These are phyloP conservation scores for Styela plicata DNA, from an alignment of 23 tunicate species.

Conservation along the genomic window DNA sequence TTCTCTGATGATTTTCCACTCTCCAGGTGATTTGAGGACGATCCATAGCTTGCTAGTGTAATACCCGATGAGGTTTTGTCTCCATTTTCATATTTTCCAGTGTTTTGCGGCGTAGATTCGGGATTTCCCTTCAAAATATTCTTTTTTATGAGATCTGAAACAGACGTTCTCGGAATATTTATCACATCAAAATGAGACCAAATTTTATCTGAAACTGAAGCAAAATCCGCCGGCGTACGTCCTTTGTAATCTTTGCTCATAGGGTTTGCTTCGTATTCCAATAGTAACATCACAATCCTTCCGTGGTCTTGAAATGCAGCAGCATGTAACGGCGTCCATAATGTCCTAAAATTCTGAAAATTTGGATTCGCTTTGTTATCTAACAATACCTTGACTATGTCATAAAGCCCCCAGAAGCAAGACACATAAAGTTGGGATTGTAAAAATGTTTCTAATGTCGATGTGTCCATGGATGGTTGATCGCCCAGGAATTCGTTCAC, in stretches of 20 bases:
- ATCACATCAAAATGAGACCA: constrained; percentile 41
- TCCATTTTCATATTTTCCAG: background rate
- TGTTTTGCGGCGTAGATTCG: background rate
- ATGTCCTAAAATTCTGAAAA: constrained; percentile 35
- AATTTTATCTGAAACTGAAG: constrained; percentile 51
- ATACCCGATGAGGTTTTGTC: background rate
- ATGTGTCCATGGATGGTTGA: constrained; percentile 12
- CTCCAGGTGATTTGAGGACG: too few relatives aligned
- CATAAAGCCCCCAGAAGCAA: constrained; percentile 57
- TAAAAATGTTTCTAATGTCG: constrained; percentile 31
- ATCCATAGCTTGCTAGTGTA: background rate
- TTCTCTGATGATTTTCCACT: too few relatives aligned
- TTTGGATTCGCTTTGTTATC: constrained; percentile 56
- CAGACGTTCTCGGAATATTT: constrained; percentile 13
- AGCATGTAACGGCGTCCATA: constrained; percentile 77
- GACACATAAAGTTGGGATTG: constrained; percentile 51
- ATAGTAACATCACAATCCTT: constrained; percentile 37
- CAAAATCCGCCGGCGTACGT: constrained; percentile 54
- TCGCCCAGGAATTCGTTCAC: constrained; percentile 56
- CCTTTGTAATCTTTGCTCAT: constrained; percentile 39
- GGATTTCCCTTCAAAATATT: background rate
- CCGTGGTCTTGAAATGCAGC: constrained; percentile 76
- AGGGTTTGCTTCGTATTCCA: constrained; percentile 50
- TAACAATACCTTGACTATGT: constrained; percentile 31
- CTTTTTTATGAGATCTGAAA: background rate